Evolutionary conservation across 2,113 vertebrate genomes (phyloP).

Genomic region (Neogobius melanostomus): DNA sequence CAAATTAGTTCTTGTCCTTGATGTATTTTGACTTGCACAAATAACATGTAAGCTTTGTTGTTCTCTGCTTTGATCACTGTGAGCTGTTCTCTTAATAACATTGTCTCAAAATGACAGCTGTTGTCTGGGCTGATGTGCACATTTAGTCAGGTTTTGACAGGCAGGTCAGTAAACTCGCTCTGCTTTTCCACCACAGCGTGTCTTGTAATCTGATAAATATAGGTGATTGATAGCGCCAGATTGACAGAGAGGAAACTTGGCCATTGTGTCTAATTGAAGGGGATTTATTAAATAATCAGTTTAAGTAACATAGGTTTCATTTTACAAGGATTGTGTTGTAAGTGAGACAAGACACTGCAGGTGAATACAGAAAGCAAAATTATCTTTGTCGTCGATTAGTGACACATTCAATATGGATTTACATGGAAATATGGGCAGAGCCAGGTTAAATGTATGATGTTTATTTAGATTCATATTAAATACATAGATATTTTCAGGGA

Average conservation of each 20-base stretch:
- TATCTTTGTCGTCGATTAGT: too few relatives aligned
- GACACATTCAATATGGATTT: too few relatives aligned
- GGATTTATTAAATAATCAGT: too few relatives aligned
- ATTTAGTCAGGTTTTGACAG: conserved; percentile 9
- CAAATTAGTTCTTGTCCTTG: neutral
- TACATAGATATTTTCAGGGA: too few relatives aligned
- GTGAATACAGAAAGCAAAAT: too few relatives aligned
- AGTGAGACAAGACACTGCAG: too few relatives aligned
- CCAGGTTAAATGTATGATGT: too few relatives aligned
- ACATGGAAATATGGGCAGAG: too few relatives aligned
- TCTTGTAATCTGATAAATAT: conserved; percentile 52
- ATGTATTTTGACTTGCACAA: conserved; percentile 19
- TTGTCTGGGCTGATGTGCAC: neutral
- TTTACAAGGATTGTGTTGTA: too few relatives aligned
- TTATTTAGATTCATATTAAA: too few relatives aligned
- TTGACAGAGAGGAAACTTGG: conserved; percentile 32
- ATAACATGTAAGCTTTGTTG: conserved; percentile 17
- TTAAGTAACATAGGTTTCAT: too few relatives aligned
- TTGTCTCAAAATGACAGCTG: conserved; percentile 14
- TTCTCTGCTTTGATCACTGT: conserved; percentile 21
- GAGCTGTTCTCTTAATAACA: conserved; percentile 7
- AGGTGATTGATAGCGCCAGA: conserved; percentile 42
- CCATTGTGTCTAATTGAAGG: conserved; percentile 7
- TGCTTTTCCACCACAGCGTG: conserved; percentile 12
- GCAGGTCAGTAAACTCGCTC: neutral